Conservation (phyloP, 2,888 invertebrate genomes). For the Venustoraphidia nigricollis region DNA sequence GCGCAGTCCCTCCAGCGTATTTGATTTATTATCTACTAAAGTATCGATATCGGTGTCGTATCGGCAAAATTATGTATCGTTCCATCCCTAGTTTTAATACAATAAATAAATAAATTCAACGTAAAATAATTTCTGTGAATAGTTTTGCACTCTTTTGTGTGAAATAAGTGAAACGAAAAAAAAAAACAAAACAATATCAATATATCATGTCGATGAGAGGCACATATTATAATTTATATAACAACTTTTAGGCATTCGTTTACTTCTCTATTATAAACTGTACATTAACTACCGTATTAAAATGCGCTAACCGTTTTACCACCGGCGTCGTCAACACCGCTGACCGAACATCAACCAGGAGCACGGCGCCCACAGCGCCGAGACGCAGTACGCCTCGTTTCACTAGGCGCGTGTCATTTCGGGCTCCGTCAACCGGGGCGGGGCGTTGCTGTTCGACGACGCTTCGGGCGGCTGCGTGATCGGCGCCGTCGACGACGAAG, state of each 20-base stretch:
- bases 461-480: conserved; percentile 3
- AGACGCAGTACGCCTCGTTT: conserved; percentile 1
- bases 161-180: neutral
- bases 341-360: conserved; percentile 2
- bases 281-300: neutral
- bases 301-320: neutral
- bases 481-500: neutral
- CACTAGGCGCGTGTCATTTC: conserved; percentile 4
- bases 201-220: neutral
- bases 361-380: conserved; percentile 2
- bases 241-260: too few relatives aligned
- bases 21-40: too few relatives aligned
- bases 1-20: too few relatives aligned
- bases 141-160: too few relatives aligned
- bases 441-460: neutral
- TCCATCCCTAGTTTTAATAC: too few relatives aligned
- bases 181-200: neutral
- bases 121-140: too few relatives aligned
- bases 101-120: too few relatives aligned
- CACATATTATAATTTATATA: neutral
- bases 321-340: conserved; percentile 2
- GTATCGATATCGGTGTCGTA: too few relatives aligned
- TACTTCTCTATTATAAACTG: neutral
- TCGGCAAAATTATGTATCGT: too few relatives aligned
- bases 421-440: conserved; percentile 1